A percentile compares a stretch with the other conserved stretches of the same genome.
Conservation (phyloP, 1,140 invertebrate species). For the Lamellibrachia luymesi region DNA sequence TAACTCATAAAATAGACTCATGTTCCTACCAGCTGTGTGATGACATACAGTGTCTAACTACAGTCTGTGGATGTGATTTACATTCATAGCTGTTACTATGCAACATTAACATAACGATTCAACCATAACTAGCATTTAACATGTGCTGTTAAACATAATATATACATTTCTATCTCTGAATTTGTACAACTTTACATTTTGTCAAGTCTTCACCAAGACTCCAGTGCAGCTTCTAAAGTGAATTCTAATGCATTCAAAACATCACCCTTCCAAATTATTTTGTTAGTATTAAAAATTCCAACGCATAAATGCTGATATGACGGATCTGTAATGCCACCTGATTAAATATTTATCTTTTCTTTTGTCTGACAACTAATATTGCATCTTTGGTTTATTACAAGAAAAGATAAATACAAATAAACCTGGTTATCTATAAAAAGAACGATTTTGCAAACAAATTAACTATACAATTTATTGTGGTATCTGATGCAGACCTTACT, state of each 20-base stretch:
- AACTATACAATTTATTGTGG: neutral
- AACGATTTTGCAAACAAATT: neutral
- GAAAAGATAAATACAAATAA: neutral
- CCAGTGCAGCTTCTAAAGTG: neutral
- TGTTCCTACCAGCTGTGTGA: neutral
- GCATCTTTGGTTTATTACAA: neutral
- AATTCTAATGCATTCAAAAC: neutral
- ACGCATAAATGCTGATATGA: neutral
- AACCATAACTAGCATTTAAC: conserved; percentile 5
- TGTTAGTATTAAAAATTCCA: neutral
- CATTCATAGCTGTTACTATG: neutral
- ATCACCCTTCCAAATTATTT: neutral
- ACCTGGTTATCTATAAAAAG: neutral
- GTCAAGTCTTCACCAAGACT: neutral
- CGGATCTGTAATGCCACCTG: neutral
- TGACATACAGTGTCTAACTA: neutral
- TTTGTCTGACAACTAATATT: neutral
- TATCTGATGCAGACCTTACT: neutral
- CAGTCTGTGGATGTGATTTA: neutral
- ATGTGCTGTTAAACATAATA: neutral
- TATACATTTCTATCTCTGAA: neutral
- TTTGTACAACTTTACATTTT: neutral
- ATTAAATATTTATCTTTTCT: neutral
- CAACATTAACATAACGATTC: neutral
- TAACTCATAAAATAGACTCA: neutral